Base-by-base conservation (phyloP, 2,888 invertebrate genomes). In the Sarcophaga variegata region DNA sequence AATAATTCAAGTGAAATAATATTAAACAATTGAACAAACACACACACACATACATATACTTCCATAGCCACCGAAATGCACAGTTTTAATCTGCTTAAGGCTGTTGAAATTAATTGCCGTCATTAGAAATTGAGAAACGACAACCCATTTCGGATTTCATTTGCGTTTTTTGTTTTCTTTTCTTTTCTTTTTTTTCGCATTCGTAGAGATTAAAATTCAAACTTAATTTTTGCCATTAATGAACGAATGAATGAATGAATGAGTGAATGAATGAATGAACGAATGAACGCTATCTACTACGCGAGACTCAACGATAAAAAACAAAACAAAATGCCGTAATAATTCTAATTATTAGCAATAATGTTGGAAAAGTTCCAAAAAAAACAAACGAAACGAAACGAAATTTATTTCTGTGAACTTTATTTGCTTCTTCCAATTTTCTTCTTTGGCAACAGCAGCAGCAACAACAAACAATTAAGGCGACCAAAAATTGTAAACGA, bases 91-190 rank as follows among this genome's bases (percentile, higher is more conserved):
- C 75, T 20, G 64, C 64, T 76, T 76, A 54, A 76, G 54, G 64
- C 64, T 66, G 27, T 76, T 76, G 22, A 78, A 47, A 62, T 69
- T 78, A 78, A 78, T 78, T 69, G 78, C 70, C 70, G 47, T 78
- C 37, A 78, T 78, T 69, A 70, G 47, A n/a, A 70, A 69, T 78
- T 71, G 54, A 59, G 49, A 69, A 47, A 54, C 17, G 54, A 17
- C 54, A 54, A 69, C 8, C 37, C 8, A 8, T 37, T 37, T 37
- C 2, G 0, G 69, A 47, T 59, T 25, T n/a, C 10, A 3, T 59
- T 27, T 49, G 6, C 10, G 11, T 22, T 22, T 22, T 22, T 70
- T 27, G 25, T 14, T 17, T 22, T 22, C 54, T 54, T 2, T 17
- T 54, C 14, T 10, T 12, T 14, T 17, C 54, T 17, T 54, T 54